Percentiles rank a stretch among this genome's conserved stretches.
Conservation (phyloP, 2,797 vertebrate species). For the Lates japonicus region DNA sequence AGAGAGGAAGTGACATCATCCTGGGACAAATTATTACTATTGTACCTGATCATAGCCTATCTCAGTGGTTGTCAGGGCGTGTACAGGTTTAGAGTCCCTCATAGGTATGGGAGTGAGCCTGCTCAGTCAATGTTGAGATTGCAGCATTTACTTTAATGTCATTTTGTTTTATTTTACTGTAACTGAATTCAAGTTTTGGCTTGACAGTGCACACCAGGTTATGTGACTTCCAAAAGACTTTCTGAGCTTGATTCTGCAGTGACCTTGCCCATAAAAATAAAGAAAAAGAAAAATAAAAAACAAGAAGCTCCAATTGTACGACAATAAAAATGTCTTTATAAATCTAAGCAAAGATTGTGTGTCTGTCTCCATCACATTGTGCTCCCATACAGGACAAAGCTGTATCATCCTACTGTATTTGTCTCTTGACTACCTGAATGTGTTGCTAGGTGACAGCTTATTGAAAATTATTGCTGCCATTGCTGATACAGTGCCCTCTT, state of each 20-base stretch:
- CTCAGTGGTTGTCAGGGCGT: conserved; percentile 49
- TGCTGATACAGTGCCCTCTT: conserved; percentile 3
- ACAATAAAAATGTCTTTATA: neutral
- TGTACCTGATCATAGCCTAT: conserved; percentile 36
- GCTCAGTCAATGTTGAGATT: no score
- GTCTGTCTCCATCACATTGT: neutral
- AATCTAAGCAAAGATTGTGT: neutral
- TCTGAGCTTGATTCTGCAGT: neutral
- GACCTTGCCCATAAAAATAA: neutral
- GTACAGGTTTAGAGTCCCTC: neutral
- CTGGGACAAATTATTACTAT: neutral
- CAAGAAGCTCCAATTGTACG: neutral
- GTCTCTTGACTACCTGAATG: conserved; percentile 33
- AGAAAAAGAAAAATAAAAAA: neutral
- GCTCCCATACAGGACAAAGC: conserved; percentile 32
- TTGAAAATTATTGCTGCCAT: conserved; percentile 43
- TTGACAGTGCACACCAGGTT: neutral
- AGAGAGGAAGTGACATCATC: conserved; percentile 85
- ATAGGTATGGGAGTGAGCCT: neutral
- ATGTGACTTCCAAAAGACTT: neutral
- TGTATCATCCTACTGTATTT: conserved; percentile 29
- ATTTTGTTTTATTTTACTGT: neutral
- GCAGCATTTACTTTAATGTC: neutral
- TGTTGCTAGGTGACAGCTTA: conserved; percentile 73
- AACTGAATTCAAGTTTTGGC: no score